Conservation (phyloP, 2,797 vertebrate genomes). For the Passerculus sandwichensis region DNA sequence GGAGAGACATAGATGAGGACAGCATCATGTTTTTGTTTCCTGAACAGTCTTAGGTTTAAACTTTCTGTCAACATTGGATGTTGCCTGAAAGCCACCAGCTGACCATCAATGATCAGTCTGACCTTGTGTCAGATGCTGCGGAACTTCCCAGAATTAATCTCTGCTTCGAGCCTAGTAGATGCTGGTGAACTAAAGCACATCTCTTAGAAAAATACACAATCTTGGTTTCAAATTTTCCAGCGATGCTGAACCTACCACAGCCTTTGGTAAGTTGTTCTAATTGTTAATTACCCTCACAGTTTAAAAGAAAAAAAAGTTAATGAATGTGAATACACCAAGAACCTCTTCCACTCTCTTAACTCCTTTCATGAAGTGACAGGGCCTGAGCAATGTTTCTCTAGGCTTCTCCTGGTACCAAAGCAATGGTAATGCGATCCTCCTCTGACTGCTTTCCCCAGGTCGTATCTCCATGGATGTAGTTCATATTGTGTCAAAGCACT, state of each 20-base stretch:
- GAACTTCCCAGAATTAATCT: constrained; percentile 51
- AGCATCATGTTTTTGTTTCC: background rate
- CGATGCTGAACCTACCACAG: constrained; percentile 7
- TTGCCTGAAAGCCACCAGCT: constrained; percentile 41
- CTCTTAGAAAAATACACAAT: constrained; percentile 47
- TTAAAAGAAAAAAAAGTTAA: background rate
- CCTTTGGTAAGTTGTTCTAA: constrained; percentile 61
- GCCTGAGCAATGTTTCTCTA: background rate
- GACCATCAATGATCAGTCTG: constrained; percentile 3
- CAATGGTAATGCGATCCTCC: background rate
- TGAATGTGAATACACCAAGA: background rate
- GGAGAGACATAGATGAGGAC: background rate
- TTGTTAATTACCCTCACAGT: constrained; percentile 21
- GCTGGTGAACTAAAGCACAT: constrained; percentile 41
- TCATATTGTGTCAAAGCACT: background rate
- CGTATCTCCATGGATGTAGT: background rate
- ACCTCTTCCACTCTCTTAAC: background rate
- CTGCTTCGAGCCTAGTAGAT: constrained; percentile 27
- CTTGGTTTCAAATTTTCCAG: constrained; percentile 59
- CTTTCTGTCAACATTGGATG: background rate
- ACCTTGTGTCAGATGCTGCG: background rate
- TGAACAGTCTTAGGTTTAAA: background rate
- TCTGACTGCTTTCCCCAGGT: background rate
- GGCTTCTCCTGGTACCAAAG: background rate
- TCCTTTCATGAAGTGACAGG: background rate